phyloP scores from a whole-genome alignment of 2,888 invertebrate genomes.

The Agrilus mali region DNA sequence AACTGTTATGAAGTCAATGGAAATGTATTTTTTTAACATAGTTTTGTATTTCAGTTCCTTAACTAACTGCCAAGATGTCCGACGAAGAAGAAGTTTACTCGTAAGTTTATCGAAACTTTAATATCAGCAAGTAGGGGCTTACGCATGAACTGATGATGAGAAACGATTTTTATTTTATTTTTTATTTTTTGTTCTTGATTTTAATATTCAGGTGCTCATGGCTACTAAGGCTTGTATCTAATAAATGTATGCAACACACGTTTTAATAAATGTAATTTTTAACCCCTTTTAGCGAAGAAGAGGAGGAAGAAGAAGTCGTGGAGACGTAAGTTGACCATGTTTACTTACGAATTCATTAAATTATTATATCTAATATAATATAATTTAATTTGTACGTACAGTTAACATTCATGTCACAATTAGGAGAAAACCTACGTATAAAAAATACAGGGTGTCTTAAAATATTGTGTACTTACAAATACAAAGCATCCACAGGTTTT shows the following conservation, averaged over 20 bases:
- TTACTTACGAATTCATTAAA: too few species aligned
- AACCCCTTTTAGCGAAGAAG: slow-evolving; percentile 47
- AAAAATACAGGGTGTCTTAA: too few species aligned
- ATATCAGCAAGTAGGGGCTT: slow-evolving; percentile 11
- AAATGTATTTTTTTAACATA: neutral
- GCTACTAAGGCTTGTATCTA: slow-evolving; percentile 10
- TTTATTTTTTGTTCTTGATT: slow-evolving; percentile 11
- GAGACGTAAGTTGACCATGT: slow-evolving; percentile 50
- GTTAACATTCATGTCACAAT: too few species aligned
- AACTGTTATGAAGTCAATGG: too few species aligned
- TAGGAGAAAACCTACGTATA: too few species aligned
- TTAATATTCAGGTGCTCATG: slow-evolving; percentile 10
- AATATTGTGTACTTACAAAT: too few species aligned
- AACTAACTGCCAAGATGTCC: slow-evolving; percentile 68
- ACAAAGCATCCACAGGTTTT: too few species aligned
- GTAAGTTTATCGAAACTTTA: slow-evolving; percentile 50
- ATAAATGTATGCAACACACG: slow-evolving; percentile 4
- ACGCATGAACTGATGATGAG: slow-evolving; percentile 6
- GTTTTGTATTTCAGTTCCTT: slow-evolving; percentile 39
- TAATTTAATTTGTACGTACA: too few species aligned
- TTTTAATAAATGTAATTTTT: slow-evolving; percentile 26
- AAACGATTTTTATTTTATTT: neutral
- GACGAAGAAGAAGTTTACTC: slow-evolving; percentile 89
- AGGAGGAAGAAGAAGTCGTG: slow-evolving; percentile 65
- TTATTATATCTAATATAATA: too few species aligned